Base-by-base conservation (phyloP, 2,888 invertebrate genomes). In the Sarcophaga caerulescens region DNA sequence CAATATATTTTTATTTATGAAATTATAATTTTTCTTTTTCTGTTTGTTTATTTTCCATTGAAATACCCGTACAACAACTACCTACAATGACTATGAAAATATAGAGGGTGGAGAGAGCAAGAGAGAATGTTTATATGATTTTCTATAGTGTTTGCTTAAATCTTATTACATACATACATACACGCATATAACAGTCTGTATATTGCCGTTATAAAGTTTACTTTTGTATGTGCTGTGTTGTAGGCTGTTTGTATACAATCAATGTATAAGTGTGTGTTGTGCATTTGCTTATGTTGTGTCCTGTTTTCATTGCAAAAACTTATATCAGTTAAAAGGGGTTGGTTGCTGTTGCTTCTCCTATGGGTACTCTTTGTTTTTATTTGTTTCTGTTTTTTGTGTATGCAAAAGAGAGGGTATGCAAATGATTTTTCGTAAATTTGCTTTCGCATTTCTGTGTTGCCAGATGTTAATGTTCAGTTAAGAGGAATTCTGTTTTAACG, bases 281-380 rank as follows among this genome's bases (percentile, higher is more conserved):
- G 17, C 52, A 52, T 52, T 14, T 52, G 52, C 17, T 12, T 52
- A 52, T 52, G 52, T 52, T 52, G 52, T 14, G 52, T 52, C 52
- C 52, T 35, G 35, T 78, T 81, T 78, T n/a, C 70, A 60, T 66
- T 44, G 74, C 63, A 52, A 66, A 66, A 23, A 60, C 44, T 57
- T 25, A 10, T 3, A 21, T 8, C 17, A n/a, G 35, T 12, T 68
- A 52, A 66, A 66, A 71, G 21, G 71, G 73, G 71, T 68, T 77
- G 66, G 69, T 63, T 63, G 76, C 21, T 78, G 19, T 21, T 35
- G 23, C 62, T 45, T 44, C 74, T 35, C 35, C 35, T 35, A 35
- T 77, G 23, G 21, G 11, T 60, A 60, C 68, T 23, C 69, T 68
- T 66, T 65, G 60, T 81, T 68, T 69, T 44, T 74, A n/a, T 74